Base-by-base conservation (phyloP, 2,113 vertebrate genomes). In the Periophthalmodon schlosseri region DNA sequence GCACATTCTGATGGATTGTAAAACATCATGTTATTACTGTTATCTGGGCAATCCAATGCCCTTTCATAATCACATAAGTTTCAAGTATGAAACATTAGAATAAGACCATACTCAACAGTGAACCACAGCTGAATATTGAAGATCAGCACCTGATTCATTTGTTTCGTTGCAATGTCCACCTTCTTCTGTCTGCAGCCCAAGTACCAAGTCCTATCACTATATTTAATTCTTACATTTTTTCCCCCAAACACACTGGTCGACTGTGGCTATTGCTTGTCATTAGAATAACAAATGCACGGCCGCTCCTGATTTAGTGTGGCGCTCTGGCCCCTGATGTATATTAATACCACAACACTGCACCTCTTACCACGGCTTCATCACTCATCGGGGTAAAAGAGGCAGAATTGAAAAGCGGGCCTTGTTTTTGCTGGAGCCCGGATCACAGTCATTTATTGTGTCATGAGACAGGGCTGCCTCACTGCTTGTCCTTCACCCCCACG, bases 341-440 rank as follows among this genome's bases (percentile, higher is more conserved):
- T 91, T 91, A 91, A 91, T 91, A 89, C 83, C 84, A 81, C 83
- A 81, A 78, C 85, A 75, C 84, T 84, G 75, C 85, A 84, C 82
- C 85, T 86, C 82, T 83, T 88, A 76, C 83, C 85, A 68, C 4
- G 60, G 73, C 77, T 91, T 91, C 88, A 91, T 92, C 88, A 86
- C 78, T 91, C 88, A 90, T 80, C 82, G 1, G 56, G 68, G 74
- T 72, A 81, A 86, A 90, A 88, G 81, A 90, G 86, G 82, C 79
- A 77, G 83, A 89, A 91, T 90, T 90, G 88, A 89, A 89, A 91
- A 90, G 89, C 84, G 74, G 83, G 61, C 76, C 90, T 90, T 87
- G 80, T 88, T 92, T 91, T 89, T 75, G 86, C 80, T 82, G 77
- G 81, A 83, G 82, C 80, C 66, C 28, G 61, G 71, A 84, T 88